These are phyloP conservation scores for Rutilus rutilus DNA, from an alignment of 2,113 vertebrate genomes.

Conservation along the genomic window DNA sequence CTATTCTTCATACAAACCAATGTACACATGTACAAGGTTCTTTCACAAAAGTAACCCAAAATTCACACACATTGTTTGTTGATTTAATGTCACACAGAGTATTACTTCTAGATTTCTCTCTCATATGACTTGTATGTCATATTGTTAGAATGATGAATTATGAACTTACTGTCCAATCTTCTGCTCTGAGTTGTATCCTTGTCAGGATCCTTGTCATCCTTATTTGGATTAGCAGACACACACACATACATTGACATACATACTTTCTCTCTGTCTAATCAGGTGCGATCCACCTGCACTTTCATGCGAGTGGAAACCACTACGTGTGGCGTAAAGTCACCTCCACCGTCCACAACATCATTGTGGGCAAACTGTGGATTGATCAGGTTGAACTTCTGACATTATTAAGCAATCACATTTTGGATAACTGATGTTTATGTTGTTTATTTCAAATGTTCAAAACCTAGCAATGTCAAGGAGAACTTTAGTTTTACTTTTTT, in stretches of 20 bases:
- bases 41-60: not conserved
- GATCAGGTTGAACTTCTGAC: slow-evolving; percentile 84
- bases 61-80: not conserved
- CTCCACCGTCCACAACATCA: slow-evolving; percentile 98
- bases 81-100: not conserved
- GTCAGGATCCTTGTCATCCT: too few relatives aligned
- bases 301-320: slow-evolving; percentile 92
- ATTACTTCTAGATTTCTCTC: not conserved
- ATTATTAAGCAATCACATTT: not conserved
- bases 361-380: slow-evolving; percentile 98
- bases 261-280: slow-evolving; percentile 37
- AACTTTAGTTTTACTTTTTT: not conserved
- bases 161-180: too few relatives aligned
- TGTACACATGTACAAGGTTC: not conserved
- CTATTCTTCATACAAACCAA: not conserved
- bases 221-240: not conserved
- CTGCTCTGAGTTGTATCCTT: too few relatives aligned
- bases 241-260: not conserved
- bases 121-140: not conserved
- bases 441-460: not conserved
- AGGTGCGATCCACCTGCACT: slow-evolving; percentile 96
- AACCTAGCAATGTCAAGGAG: not conserved
- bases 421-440: not conserved
- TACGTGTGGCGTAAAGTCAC: slow-evolving; percentile 98
- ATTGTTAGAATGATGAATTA: not conserved